Conservation (phyloP, 2,888 invertebrate genomes). For the Leptinotarsa juncta region DNA sequence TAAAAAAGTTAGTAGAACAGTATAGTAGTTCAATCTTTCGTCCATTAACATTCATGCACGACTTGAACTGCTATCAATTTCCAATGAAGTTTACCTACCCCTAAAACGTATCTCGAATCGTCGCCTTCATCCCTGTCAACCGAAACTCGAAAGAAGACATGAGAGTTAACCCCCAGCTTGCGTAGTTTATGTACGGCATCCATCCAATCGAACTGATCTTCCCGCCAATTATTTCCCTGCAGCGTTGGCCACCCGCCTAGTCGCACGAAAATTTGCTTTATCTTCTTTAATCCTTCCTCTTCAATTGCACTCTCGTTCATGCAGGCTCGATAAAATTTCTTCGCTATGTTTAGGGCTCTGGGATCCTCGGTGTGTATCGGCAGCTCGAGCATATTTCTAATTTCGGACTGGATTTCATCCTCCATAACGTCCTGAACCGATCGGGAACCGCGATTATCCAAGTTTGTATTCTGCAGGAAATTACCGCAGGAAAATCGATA, state of each 20-base stretch:
- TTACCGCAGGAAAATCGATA: constrained; percentile 81
- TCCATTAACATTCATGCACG: constrained; percentile 12
- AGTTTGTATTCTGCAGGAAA: constrained; percentile 74
- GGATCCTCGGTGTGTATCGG: constrained; percentile 42
- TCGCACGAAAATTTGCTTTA: constrained; percentile 60
- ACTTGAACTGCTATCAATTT: background rate
- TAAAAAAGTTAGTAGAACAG: background rate
- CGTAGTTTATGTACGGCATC: constrained; percentile 58
- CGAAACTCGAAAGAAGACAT: constrained; percentile 57
- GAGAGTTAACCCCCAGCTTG: constrained; percentile 58
- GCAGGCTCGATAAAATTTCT: constrained; percentile 60
- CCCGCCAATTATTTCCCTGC: constrained; percentile 65
- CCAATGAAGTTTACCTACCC: constrained; percentile 52
- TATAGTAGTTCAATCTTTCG: background rate
- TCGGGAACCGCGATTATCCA: constrained; percentile 69
- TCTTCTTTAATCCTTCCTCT: constrained; percentile 51
- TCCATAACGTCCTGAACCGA: constrained; percentile 50
- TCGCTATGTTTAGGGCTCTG: constrained; percentile 52
- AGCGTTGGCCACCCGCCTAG: constrained; percentile 74
- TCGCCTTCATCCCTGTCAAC: constrained; percentile 55
- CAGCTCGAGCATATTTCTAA: constrained; percentile 53
- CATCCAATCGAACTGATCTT: constrained; percentile 61
- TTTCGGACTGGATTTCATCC: constrained; percentile 53
- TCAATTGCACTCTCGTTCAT: constrained; percentile 59
- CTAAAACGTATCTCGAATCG: constrained; percentile 56